phyloP scores from a whole-genome alignment of 64 coral and sea anemone genomes.

The Astreopora myriophthalma region DNA sequence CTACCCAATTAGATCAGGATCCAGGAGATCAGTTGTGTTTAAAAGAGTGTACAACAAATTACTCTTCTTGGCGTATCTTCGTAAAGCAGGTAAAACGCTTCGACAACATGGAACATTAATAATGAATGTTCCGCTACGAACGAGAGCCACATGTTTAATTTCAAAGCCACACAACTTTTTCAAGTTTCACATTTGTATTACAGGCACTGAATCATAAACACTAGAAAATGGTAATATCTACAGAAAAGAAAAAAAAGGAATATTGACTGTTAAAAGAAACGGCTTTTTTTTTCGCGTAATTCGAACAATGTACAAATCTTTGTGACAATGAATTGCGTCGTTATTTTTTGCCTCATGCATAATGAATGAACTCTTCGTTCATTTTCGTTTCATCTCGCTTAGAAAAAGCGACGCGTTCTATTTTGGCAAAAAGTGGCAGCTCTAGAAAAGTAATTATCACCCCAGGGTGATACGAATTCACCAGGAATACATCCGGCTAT shows the following conservation, averaged over 20 bases:
- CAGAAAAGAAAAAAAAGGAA: too few relatives aligned
- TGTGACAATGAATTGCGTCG: neutral
- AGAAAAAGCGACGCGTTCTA: neutral
- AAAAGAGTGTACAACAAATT: neutral
- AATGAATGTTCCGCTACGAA: neutral
- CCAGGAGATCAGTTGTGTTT: neutral
- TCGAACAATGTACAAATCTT: neutral
- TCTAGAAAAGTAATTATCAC: slow-evolving; percentile 19
- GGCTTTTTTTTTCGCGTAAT: neutral
- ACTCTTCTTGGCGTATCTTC: neutral
- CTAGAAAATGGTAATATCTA: too few relatives aligned
- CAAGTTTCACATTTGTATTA: too few relatives aligned
- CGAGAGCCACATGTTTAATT: too few relatives aligned
- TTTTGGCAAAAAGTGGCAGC: neutral
- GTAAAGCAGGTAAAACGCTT: neutral
- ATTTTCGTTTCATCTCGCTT: too few relatives aligned
- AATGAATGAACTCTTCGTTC: slow-evolving; percentile 1
- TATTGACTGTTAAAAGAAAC: too few relatives aligned
- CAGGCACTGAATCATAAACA: too few relatives aligned
- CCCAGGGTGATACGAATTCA: neutral
- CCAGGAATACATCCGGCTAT: neutral
- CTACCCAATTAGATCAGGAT: neutral
- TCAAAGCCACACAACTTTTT: too few relatives aligned
- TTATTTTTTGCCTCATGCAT: neutral
- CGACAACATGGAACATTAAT: neutral